These are phyloP conservation scores for Circaetus cinerascens DNA, from an alignment of 2,113 vertebrate genomes.

Conservation along the genomic window DNA sequence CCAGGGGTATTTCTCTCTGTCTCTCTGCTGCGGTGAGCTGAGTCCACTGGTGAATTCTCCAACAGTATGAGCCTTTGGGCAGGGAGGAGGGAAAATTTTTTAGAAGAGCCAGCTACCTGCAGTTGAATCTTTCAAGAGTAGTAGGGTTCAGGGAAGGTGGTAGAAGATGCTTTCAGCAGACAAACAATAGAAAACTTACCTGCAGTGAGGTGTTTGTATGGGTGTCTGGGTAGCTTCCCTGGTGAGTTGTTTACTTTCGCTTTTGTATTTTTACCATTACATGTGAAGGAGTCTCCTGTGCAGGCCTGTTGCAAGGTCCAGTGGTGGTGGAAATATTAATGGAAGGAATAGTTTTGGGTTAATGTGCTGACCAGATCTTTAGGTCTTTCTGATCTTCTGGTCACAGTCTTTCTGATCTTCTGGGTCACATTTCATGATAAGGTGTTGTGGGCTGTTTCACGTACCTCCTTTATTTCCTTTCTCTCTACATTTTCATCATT, in stretches of 20 bases:
- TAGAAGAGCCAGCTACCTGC: background rate
- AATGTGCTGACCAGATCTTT: background rate
- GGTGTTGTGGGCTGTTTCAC: background rate
- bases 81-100: background rate
- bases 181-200: background rate
- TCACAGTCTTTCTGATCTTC: background rate
- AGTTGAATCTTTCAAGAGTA: background rate
- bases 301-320: background rate
- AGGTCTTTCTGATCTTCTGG: background rate
- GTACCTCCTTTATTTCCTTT: background rate
- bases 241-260: background rate
- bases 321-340: background rate
- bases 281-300: background rate
- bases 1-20: background rate
- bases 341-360: background rate
- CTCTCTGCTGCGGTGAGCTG: background rate
- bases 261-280: background rate
- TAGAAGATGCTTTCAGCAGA: background rate
- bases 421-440: background rate
- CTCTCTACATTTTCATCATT: background rate
- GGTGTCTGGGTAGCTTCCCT: background rate
- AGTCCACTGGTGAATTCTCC: background rate
- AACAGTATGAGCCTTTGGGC: background rate
- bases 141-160: accelerated
- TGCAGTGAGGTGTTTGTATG: background rate